These are phyloP conservation scores for Drosophila multiciliata DNA, from an alignment of 2,888 invertebrate species.

Conservation along the genomic window DNA sequence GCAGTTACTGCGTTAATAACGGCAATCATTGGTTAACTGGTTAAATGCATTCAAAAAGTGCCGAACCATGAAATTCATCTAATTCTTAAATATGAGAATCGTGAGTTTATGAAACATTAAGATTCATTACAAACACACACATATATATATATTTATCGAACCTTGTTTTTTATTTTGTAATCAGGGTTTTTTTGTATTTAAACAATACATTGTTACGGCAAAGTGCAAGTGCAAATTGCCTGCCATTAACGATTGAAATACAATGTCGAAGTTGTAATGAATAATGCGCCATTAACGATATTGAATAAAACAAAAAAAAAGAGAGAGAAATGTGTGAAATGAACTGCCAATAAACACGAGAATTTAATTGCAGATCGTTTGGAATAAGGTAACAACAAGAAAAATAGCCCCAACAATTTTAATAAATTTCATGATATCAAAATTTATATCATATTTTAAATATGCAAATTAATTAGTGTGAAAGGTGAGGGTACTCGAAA, in stretches of 20 bases:
- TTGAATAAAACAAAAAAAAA: too few relatives aligned
- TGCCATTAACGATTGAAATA: conserved; percentile 10
- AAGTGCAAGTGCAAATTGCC: neutral
- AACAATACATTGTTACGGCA: neutral
- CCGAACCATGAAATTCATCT: neutral
- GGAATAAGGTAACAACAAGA: conserved; percentile 4
- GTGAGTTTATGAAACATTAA: neutral
- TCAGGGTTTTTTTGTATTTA: neutral
- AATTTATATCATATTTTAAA: conserved; percentile 18
- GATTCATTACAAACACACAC: neutral
- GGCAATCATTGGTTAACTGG: neutral
- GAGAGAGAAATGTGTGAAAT: conserved; percentile 3
- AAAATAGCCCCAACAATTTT: neutral
- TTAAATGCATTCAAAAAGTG: neutral
- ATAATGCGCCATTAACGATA: neutral
- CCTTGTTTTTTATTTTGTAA: neutral
- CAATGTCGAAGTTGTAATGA: conserved; percentile 6
- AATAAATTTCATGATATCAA: conserved; percentile 30
- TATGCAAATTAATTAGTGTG: conserved; percentile 8
- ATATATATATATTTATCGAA: neutral
- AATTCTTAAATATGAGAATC: neutral
- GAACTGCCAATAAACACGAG: neutral
- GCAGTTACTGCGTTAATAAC: neutral
- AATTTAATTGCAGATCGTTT: conserved; percentile 27
- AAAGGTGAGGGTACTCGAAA: conserved; percentile 23